Evolutionary conservation across 1,140 invertebrate species (phyloP), one percentile per base, ranked within the genome.

Genomic region (Hypothenemus hampei): DNA sequence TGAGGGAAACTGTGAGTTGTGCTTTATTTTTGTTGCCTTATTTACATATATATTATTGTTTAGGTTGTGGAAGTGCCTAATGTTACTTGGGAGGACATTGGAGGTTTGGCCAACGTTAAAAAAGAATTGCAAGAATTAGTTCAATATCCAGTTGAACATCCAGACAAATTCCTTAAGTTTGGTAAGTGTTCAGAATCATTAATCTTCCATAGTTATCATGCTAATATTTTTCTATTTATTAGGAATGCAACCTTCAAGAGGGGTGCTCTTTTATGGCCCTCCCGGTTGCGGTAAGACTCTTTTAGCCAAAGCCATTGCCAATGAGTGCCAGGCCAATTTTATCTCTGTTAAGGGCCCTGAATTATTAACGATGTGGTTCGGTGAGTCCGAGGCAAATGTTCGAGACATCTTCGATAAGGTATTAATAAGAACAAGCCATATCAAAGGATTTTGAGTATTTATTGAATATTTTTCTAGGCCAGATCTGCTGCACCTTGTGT

Each of bases 341-440:
- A 99, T 99, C 66, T 98, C 94, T 1, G 95, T 99, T 57, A 99
- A 99, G 74, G 97, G 97, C 4, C 97, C 97, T 0, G 97, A 99
- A 75, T 77, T 99, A 44, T 80, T 99, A 26, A 99, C 97, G 29
- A 99, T 99, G 97, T 99, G 97, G 97, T 99, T 99, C 75, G 97
- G 97, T 75, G 97, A 99, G 77, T 98, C 95, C 39, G 97, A 99
- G 77, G 96, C 97, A 35, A 99, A 99, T 72, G 97, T 99, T 51
- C 78, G 97, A 67, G 97, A 99, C 74, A 96, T 99, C 59, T 99
- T 99, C 71, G 97, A 99, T 73, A 99, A 99, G 82, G 89, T 91
- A 73, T 63, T 64, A 58, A 21, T 20, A 11, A 39, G 23, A 45
- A 13, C 33, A n/a, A 19, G 4, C 8, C 18, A 41, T 7, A 20